These are phyloP conservation scores for Lophotis ruficrista DNA, from an alignment of 2,113 vertebrate species.

Conservation along the genomic window DNA sequence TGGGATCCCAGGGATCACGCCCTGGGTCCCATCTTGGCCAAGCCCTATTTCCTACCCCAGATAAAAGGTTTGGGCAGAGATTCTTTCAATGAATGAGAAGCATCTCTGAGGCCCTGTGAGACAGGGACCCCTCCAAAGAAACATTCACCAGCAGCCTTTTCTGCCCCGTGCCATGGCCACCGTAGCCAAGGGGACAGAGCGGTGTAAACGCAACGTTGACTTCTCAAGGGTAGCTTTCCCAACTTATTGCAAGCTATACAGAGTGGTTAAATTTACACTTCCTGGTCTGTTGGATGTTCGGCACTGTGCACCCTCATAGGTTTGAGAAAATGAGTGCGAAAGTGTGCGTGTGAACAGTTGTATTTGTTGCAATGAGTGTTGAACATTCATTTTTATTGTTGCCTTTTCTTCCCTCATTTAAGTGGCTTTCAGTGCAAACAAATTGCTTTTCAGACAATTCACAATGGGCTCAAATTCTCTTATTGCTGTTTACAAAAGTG, in stretches of 20 bases:
- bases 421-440: slow-evolving; percentile 45
- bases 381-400: slow-evolving; percentile 48
- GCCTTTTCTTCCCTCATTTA: slow-evolving; percentile 19
- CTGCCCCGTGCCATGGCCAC: not conserved
- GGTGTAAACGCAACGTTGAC: not conserved
- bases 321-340: slow-evolving; percentile 38
- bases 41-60: not conserved
- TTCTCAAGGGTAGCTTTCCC: not conserved
- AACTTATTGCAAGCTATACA: not conserved
- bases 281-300: not conserved
- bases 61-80: not conserved
- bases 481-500: slow-evolving; percentile 74
- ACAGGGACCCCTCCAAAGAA: not conserved
- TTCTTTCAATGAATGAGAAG: not conserved
- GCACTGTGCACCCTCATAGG: not conserved
- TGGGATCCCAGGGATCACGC: not conserved
- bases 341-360: not conserved
- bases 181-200: not conserved
- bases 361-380: slow-evolving; percentile 29
- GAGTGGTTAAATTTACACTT: not conserved
- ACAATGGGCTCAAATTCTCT: slow-evolving; percentile 57
- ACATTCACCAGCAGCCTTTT: not conserved
- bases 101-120: not conserved
- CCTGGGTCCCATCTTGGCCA: not conserved
- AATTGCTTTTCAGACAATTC: slow-evolving; percentile 66